A percentile compares a stretch with the other conserved stretches of the same genome.
phyloP scores from a whole-genome alignment of 2,888 invertebrate genomes.

The Drosophila neutralis region DNA sequence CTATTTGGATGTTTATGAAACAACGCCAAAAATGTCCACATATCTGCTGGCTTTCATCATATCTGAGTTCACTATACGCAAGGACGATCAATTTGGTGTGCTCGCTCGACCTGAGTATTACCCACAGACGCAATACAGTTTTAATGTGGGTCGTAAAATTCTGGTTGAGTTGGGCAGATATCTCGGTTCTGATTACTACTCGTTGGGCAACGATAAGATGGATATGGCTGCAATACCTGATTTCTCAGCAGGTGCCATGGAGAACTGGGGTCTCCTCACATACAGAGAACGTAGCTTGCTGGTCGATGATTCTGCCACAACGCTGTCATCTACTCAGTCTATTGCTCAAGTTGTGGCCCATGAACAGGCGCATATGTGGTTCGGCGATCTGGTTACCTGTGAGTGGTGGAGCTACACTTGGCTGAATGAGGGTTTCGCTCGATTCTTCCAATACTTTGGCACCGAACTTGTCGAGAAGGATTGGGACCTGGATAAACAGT shows the following conservation, averaged over 20 bases:
- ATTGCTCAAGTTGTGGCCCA: slow-evolving; percentile 87
- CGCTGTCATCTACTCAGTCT: slow-evolving; percentile 87
- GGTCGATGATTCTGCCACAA: slow-evolving; percentile 87
- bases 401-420: slow-evolving; percentile 87
- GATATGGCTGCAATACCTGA: slow-evolving; percentile 94
- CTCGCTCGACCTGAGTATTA: slow-evolving; percentile 89
- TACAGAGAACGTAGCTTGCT: slow-evolving; percentile 90
- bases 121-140: slow-evolving; percentile 88
- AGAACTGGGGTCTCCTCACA: slow-evolving; percentile 95
- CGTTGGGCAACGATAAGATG: slow-evolving; percentile 88
- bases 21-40: slow-evolving; percentile 89
- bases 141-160: slow-evolving; percentile 86
- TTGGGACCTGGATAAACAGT: slow-evolving; percentile 89
- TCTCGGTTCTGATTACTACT: slow-evolving; percentile 86
- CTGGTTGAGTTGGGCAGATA: slow-evolving; percentile 86
- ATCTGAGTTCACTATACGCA: slow-evolving; percentile 85
- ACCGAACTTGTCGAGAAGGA: slow-evolving; percentile 85
- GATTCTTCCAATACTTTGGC: slow-evolving; percentile 90
- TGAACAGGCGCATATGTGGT: slow-evolving; percentile 88
- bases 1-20: slow-evolving; percentile 74
- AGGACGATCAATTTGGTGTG: slow-evolving; percentile 85
- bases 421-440: slow-evolving; percentile 89
- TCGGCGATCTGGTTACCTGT: slow-evolving; percentile 87
- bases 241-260: slow-evolving; percentile 94
- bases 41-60: slow-evolving; percentile 93